Evolutionary conservation across 2,797 vertebrate species (phyloP).

Genomic region (Anableps anableps): DNA sequence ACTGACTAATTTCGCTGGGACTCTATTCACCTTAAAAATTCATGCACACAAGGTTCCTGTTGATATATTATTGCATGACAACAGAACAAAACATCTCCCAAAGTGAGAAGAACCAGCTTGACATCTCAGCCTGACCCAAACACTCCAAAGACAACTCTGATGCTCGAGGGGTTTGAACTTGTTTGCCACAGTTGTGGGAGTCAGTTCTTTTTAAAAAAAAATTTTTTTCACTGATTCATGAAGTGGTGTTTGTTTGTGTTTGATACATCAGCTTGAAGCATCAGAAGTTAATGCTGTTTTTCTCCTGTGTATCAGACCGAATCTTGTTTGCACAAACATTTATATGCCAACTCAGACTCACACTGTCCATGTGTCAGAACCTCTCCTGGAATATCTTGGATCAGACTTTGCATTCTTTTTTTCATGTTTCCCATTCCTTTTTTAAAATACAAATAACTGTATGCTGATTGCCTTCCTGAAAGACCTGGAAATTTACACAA

Average conservation of each 20-base stretch:
- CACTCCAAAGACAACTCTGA: not conserved
- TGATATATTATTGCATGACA: conserved; percentile 35
- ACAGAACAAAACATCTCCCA: not conserved
- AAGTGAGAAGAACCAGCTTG: conserved; percentile 12
- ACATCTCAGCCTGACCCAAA: conserved; percentile 10
- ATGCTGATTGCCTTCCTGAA: conserved; percentile 51
- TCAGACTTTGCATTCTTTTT: conserved; percentile 65
- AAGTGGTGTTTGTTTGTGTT: conserved; percentile 42
- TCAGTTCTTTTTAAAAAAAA: conserved; percentile 6
- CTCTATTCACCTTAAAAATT: conserved; percentile 42
- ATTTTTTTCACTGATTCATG: conserved; percentile 45
- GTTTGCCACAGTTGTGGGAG: conserved; percentile 8
- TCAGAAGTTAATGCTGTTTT: conserved; percentile 43
- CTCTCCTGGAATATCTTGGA: conserved; percentile 80
- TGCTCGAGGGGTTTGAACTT: conserved; percentile 4
- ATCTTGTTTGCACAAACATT: conserved; percentile 16
- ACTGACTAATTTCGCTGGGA: conserved; percentile 53
- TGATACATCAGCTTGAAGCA: conserved; percentile 70
- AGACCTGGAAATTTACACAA: conserved; percentile 19
- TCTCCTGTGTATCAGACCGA: conserved; percentile 60
- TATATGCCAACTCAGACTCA: conserved; percentile 18
- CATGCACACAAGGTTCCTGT: conserved; percentile 21
- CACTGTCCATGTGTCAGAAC: conserved; percentile 64
- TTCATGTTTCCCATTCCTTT: conserved; percentile 26
- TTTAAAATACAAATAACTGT: conserved; percentile 53